Conservation (phyloP, 2,113 vertebrate species). For the Malurus cyaneus region DNA sequence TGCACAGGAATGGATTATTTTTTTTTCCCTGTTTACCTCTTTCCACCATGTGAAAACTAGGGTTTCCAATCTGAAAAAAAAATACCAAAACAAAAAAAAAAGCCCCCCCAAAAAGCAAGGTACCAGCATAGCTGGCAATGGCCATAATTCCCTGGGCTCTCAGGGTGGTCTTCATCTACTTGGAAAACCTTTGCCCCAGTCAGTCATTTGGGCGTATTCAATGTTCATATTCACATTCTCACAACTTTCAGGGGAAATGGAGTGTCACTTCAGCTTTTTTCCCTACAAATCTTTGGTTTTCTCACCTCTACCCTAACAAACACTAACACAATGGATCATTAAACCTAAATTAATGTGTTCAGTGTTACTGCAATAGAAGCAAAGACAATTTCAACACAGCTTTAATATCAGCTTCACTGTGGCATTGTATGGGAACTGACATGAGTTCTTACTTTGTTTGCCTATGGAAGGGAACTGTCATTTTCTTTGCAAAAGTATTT, state of each 20-base stretch:
- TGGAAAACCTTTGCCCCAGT: background rate
- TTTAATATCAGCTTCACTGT: background rate
- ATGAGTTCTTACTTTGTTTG: background rate
- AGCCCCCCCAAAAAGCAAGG: background rate
- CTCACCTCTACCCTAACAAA: background rate
- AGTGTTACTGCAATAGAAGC: conserved; percentile 8
- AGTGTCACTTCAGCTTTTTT: background rate
- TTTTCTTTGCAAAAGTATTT: conserved; percentile 36
- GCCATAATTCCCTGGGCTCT: background rate
- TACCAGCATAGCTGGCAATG: background rate
- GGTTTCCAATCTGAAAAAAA: background rate
- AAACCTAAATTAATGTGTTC: background rate
- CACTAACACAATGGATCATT: background rate
- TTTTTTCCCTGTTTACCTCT: background rate
- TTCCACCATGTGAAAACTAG: background rate
- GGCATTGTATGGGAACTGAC: background rate
- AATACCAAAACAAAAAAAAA: background rate
- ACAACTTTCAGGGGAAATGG: background rate
- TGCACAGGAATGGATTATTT: background rate
- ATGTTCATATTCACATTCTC: background rate
- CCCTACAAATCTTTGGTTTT: background rate
- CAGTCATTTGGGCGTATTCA: background rate
- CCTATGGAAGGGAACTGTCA: background rate
- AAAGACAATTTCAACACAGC: conserved; percentile 1
- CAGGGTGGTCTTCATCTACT: background rate